phyloP scores from a whole-genome alignment of 2,888 invertebrate species.

The Beris chalybata region DNA sequence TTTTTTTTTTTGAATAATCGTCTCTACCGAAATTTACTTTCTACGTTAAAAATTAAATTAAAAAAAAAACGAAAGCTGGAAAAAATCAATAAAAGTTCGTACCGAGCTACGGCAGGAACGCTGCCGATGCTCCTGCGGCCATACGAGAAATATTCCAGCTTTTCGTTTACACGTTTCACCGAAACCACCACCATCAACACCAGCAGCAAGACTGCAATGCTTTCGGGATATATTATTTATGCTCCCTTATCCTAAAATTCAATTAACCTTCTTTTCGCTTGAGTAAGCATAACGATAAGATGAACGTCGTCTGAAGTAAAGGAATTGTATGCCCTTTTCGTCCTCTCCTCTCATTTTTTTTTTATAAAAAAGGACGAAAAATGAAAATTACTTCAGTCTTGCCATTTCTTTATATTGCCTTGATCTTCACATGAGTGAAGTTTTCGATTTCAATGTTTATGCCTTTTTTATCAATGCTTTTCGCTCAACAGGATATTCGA shows the following conservation, averaged over 20 bases:
- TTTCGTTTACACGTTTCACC: too few relatives aligned
- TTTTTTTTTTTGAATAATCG: too few relatives aligned
- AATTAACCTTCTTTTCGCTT: slow-evolving; percentile 33
- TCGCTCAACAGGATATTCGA: not conserved
- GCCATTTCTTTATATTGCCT: not conserved
- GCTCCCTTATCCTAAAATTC: slow-evolving; percentile 30
- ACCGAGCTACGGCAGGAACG: too few relatives aligned
- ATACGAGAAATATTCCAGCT: too few relatives aligned
- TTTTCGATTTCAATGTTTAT: not conserved
- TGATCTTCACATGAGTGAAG: slow-evolving; percentile 1
- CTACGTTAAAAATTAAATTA: too few relatives aligned
- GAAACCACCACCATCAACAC: too few relatives aligned
- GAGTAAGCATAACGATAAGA: slow-evolving; percentile 29
- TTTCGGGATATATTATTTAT: slow-evolving; percentile 26
- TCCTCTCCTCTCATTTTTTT: not conserved
- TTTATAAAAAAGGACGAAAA: slow-evolving; percentile 1
- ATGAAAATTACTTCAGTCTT: slow-evolving; percentile 25
- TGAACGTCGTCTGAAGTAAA: slow-evolving; percentile 13
- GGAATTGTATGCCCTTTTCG: slow-evolving; percentile 6
- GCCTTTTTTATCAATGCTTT: not conserved
- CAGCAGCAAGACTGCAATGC: too few relatives aligned
- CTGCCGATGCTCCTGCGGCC: too few relatives aligned
- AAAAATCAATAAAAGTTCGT: too few relatives aligned
- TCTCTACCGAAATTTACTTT: too few relatives aligned
- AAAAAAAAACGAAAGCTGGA: too few relatives aligned